Evolutionary conservation across 2,888 invertebrate genomes (phyloP), one percentile per base, ranked within the genome.

Genomic region (Muscina levida): DNA sequence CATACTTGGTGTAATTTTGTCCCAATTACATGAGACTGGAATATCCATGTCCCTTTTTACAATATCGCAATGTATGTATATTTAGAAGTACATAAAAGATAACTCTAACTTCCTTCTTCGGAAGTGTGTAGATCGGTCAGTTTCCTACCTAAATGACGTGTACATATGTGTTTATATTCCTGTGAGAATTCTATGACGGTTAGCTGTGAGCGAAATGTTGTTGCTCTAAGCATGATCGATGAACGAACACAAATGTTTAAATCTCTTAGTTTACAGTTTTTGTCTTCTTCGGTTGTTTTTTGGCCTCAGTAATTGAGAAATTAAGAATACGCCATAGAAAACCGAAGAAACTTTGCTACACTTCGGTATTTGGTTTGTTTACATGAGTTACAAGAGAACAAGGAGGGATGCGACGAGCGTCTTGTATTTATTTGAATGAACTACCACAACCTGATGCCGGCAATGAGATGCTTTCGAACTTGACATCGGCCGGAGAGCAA

Each of bases 401-500:
- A 11, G 19, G 22, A 19, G 11, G 10, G 51, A 31, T 22, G 51
- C 6, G 51, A 6, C 10, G 17, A 51, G 8, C 19, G 5, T 24
- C 11, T 22, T 53, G 53, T 10, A 24, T 22, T 11, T 37, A 37
- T 39, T 39, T 56, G 15, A 46, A 11, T 48, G 46, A 26, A 22
- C 51, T 51, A 22, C 42, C 46, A 48, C 72, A 17, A 59, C 31
- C 51, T 5, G 66, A 73, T 73, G 72, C 80, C 73, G 70, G 70
- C 67, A 71, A 22, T 59, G 37, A 53, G 71, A 77, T 44, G 19
- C 26, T 74, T 68, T 72, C 77, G 77, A 81, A 67, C 80, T 77
- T 81, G 80, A 74, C 73, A 81, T 67, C 71, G 67, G 59, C 1
- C 42, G 42, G 62, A 37, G 71, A 66, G 17, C 42, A 71, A 42